phyloP scores from a whole-genome alignment of 2,888 invertebrate genomes.

The Rambutsinella grinnellia region DNA sequence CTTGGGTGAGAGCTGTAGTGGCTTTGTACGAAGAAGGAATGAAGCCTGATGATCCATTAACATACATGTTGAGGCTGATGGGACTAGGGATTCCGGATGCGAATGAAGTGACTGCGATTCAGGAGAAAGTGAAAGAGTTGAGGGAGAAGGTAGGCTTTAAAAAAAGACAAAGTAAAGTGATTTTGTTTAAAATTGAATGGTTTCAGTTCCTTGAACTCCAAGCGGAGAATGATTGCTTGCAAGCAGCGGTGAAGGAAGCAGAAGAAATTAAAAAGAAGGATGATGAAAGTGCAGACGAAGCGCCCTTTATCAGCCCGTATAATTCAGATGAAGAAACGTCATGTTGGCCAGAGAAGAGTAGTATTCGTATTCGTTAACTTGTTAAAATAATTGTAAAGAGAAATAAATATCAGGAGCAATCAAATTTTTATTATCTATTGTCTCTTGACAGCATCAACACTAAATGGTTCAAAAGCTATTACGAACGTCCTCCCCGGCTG shows the following conservation, averaged over 20 bases:
- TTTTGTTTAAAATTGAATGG: too few species aligned
- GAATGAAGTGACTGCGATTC: slow-evolving; percentile 8
- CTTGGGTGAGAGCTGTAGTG: slow-evolving; percentile 42
- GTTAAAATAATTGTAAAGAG: background rate
- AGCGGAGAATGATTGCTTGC: too few species aligned
- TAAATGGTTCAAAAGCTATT: slow-evolving; percentile 21
- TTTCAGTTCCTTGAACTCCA: too few species aligned
- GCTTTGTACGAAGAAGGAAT: slow-evolving; percentile 46
- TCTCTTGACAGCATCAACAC: slow-evolving; percentile 28
- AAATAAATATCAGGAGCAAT: background rate
- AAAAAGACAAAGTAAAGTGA: too few species aligned
- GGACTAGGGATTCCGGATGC: slow-evolving; percentile 40
- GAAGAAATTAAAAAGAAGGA: too few species aligned
- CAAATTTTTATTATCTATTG: background rate
- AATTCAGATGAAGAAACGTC: background rate
- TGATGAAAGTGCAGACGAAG: too few species aligned
- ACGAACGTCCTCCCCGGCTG: slow-evolving; percentile 47
- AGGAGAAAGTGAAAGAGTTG: slow-evolving; percentile 9
- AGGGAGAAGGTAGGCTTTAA: slow-evolving; percentile 32
- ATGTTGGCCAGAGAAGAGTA: background rate
- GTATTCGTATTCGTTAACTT: too few species aligned
- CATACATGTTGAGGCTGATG: slow-evolving; percentile 41
- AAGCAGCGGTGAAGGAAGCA: too few species aligned
- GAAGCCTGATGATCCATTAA: slow-evolving; percentile 47
- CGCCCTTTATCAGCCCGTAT: background rate